Percentiles rank a stretch among this genome's conserved stretches.
Evolutionary conservation across 2,888 invertebrate species (phyloP).

Genomic region (Exephanes ischioxanthus): DNA sequence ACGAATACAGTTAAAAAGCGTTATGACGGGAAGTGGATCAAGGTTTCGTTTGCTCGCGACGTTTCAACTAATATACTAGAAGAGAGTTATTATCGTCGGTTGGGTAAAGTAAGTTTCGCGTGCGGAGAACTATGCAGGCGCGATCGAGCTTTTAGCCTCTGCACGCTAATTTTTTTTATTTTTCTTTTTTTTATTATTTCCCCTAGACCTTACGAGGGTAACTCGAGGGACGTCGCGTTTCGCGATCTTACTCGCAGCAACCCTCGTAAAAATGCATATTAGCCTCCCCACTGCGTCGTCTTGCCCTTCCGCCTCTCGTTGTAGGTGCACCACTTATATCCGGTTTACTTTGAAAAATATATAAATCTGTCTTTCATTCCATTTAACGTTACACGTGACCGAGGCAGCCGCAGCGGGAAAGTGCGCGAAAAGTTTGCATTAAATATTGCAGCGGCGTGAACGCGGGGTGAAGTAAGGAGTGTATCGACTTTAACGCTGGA

Average conservation of each 20-base stretch:
- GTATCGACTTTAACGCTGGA: slow-evolving; percentile 35
- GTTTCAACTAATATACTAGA: slow-evolving; percentile 14
- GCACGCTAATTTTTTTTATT: not conserved
- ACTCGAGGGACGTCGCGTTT: slow-evolving; percentile 19
- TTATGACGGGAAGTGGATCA: slow-evolving; percentile 56
- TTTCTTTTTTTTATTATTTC: slow-evolving; percentile 1
- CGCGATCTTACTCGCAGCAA: slow-evolving; percentile 24
- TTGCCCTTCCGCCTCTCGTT: slow-evolving; percentile 27
- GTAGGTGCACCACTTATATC: slow-evolving; percentile 2
- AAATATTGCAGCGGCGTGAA: slow-evolving; percentile 2
- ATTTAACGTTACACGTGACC: not conserved
- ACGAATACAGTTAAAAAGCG: slow-evolving; percentile 9
- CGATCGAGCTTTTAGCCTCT: slow-evolving; percentile 20
- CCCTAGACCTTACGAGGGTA: not conserved
- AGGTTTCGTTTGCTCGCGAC: slow-evolving; percentile 35
- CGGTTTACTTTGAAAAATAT: slow-evolving; percentile 7
- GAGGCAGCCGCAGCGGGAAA: not conserved
- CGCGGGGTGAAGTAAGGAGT: not conserved
- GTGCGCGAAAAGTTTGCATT: not conserved
- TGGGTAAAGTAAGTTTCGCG: slow-evolving; percentile 22
- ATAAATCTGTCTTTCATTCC: slow-evolving; percentile 12
- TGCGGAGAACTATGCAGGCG: slow-evolving; percentile 21
- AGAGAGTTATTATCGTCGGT: slow-evolving; percentile 8
- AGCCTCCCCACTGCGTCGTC: slow-evolving; percentile 1
- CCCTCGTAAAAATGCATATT: slow-evolving; percentile 64